Percentiles rank a stretch among this genome's conserved stretches.
Evolutionary conservation across 2,888 invertebrate genomes (phyloP).

Genomic region (Tipula confusa): DNA sequence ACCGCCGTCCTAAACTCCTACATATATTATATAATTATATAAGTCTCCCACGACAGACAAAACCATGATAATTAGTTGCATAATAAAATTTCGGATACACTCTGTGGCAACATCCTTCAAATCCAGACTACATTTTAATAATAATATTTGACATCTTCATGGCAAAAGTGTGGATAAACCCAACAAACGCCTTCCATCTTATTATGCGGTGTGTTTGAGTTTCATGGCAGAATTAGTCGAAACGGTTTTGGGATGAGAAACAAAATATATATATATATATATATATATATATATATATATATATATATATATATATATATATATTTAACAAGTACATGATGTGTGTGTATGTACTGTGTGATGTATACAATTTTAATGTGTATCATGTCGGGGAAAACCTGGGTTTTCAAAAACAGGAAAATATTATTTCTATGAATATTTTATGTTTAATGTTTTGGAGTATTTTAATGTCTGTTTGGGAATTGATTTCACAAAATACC

Average conservation of each 20-base stretch:
- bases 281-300: too few relatives aligned
- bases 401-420: neutral
- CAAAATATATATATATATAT: too few relatives aligned
- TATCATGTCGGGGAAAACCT: neutral
- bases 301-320: too few relatives aligned
- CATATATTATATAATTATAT: too few relatives aligned
- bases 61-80: neutral
- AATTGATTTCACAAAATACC: neutral
- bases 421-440: neutral
- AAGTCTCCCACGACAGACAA: neutral
- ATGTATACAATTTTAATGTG: neutral
- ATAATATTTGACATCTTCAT: neutral
- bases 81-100: too few relatives aligned
- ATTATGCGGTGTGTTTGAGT: neutral
- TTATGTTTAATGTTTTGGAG: constrained; percentile 12
- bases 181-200: neutral
- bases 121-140: neutral
- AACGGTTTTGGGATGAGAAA: neutral
- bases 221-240: neutral
- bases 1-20: neutral
- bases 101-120: neutral
- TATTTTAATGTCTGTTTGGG: constrained; percentile 12
- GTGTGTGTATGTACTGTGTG: neutral
- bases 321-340: constrained; percentile 4
- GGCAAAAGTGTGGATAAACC: neutral